Conservation (phyloP, 2,797 vertebrate genomes). For the Dicrostonyx torquatus region DNA sequence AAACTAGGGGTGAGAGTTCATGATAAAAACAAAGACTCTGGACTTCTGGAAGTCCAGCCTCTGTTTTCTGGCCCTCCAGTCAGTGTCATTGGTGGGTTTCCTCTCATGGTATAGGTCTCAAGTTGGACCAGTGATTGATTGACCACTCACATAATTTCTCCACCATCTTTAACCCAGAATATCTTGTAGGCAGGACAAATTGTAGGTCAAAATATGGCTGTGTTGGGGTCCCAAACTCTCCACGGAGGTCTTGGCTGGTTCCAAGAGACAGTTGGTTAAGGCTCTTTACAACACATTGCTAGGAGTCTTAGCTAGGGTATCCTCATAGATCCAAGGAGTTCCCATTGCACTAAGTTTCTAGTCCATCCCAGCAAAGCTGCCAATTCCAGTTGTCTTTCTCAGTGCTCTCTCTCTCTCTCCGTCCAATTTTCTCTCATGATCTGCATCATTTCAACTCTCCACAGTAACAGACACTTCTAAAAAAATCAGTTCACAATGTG, state of each 20-base stretch:
- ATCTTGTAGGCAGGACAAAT: not conserved
- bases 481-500: not conserved
- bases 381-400: not conserved
- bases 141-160: not conserved
- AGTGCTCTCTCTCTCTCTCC: not conserved
- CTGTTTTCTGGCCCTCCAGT: not conserved
- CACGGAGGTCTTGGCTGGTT: not conserved
- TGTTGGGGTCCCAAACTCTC: not conserved
- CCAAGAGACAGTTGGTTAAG: not conserved
- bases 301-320: not conserved
- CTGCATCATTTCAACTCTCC: not conserved
- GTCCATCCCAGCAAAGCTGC: fast-evolving
- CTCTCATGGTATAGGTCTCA: not conserved
- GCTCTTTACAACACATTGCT: not conserved
- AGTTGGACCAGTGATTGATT: not conserved
- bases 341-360: not conserved
- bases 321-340: not conserved
- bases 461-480: not conserved
- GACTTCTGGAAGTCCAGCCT: not conserved
- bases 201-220: not conserved
- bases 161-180: not conserved
- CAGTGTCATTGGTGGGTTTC: not conserved
- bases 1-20: not conserved
- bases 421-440: not conserved
- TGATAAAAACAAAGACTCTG: not conserved